Conservation (phyloP, 2,888 invertebrate species). For the Cataglyphis rosenhaueri region DNA sequence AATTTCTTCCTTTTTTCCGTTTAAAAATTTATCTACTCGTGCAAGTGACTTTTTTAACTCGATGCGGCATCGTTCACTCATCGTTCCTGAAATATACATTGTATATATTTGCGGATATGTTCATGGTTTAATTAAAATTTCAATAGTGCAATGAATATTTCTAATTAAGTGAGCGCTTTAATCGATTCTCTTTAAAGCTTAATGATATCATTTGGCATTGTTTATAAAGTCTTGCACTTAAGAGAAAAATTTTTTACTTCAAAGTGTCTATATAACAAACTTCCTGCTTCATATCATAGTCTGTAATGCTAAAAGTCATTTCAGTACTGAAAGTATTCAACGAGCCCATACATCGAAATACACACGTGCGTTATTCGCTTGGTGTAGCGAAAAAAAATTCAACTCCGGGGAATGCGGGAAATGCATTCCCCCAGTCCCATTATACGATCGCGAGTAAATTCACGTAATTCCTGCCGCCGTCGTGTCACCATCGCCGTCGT, state of each 20-base stretch:
- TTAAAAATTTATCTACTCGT: conserved; percentile 63
- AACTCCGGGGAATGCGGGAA: neutral
- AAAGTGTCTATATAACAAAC: conserved; percentile 13
- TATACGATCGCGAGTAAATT: conserved; percentile 57
- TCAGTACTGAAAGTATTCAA: conserved; percentile 15
- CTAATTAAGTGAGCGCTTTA: neutral
- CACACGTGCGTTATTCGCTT: neutral
- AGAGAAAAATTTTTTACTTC: neutral
- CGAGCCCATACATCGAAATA: neutral
- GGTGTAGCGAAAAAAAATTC: neutral
- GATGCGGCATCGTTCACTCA: conserved; percentile 32
- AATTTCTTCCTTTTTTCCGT: conserved; percentile 67
- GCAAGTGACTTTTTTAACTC: conserved; percentile 50
- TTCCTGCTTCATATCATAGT: neutral
- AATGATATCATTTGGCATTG: neutral
- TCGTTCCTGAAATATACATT: conserved; percentile 15
- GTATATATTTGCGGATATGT: neutral
- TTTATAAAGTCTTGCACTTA: neutral
- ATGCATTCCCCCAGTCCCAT: conserved; percentile 21
- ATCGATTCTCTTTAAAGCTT: neutral
- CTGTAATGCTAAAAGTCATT: conserved; percentile 13
- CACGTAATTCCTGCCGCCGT: conserved; percentile 47
- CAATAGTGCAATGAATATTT: neutral
- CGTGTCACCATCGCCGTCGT: conserved; percentile 22
- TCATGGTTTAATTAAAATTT: neutral